Base-by-base conservation (phyloP, 2,797 vertebrate species). In the Enteromius afrohamiltoni region DNA sequence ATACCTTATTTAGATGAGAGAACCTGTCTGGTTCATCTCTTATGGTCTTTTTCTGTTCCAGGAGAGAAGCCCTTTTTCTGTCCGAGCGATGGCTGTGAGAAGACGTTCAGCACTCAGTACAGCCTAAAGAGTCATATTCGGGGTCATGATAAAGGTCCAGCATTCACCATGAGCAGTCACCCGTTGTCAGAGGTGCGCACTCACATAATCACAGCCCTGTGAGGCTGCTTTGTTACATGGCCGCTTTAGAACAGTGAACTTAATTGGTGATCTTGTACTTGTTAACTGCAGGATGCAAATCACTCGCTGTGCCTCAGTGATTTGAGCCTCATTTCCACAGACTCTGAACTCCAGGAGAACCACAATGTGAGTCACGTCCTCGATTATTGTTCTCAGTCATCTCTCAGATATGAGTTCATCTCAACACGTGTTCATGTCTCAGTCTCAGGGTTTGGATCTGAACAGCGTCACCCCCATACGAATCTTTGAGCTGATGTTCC, bases 31-130 rank as follows among this genome's bases (percentile, higher is more conserved):
- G 8, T 31, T 37, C 42, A 74, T 68, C 31, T 77, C 8, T 85
- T 85, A 34, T 16, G 21, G 10, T 40, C 34, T 79, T 34, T 29
- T 21, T 34, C 6, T 53, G 77, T 79, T 37, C 17, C 85, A 99
- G 98, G 98, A 89, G 98, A 99, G 91, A 98, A 97, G 91, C 97
- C 98, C 71, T 99, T 99, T 92, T 97, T 97, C 93, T 99, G 97
- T 90, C 96, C 97, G 82, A 99, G 96, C 83, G 94, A 98, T 0
- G 97, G 97, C 88, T 99, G 98, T 91, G 98, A 97, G 94, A 99
- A 98, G 95, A 96, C 96, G 2, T 99, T 99, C 53, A 99, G 98
- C 93, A 98, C 97, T 83, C 97, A 97, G 31, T 98, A 99, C 90
- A 98, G 98, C 89, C 95, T 99, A 85, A 99, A 98, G 94, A 99